phyloP scores from a whole-genome alignment of 2,888 invertebrate species.

The Carterocephalus palaemon region DNA sequence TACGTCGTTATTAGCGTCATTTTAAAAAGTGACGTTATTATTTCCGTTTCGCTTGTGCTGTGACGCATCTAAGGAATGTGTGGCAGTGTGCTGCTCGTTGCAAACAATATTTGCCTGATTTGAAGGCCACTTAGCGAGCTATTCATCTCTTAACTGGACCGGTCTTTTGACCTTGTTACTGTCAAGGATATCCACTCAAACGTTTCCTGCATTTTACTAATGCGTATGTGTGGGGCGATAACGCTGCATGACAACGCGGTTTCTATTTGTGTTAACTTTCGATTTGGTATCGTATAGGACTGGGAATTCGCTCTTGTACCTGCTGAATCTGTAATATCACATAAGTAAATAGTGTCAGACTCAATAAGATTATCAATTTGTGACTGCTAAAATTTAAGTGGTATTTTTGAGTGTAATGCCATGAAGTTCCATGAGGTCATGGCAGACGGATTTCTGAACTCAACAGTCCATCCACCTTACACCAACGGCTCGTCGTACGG shows the following conservation, averaged over 20 bases:
- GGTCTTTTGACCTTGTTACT: conserved; percentile 61
- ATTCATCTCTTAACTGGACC: conserved; percentile 33
- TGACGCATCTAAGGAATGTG: conserved; percentile 13
- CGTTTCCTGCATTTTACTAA: conserved; percentile 53
- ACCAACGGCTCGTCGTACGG: conserved; percentile 64
- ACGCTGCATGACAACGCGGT: conserved; percentile 14
- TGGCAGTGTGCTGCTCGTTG: conserved; percentile 1
- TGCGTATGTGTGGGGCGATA: conserved; percentile 33
- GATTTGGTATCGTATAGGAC: conserved; percentile 12
- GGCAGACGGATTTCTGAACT: conserved; percentile 50
- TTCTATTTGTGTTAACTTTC: conserved; percentile 21
- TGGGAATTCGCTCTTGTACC: neutral
- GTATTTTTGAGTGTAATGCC: conserved; percentile 43
- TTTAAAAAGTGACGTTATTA: conserved; percentile 8
- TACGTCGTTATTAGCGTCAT: conserved; percentile 4
- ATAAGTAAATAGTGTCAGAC: neutral
- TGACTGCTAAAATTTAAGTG: neutral
- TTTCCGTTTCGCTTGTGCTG: conserved; percentile 10
- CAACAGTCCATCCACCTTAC: conserved; percentile 35
- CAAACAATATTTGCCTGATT: conserved; percentile 20
- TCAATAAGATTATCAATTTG: neutral
- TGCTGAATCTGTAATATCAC: neutral
- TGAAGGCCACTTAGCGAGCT: conserved; percentile 26
- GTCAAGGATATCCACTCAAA: conserved; percentile 66
- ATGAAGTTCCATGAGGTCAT: conserved; percentile 55